Evolutionary conservation across 2,113 vertebrate species (phyloP), one percentile per base, ranked within the genome.

Genomic region (Brachirus orientalis): DNA sequence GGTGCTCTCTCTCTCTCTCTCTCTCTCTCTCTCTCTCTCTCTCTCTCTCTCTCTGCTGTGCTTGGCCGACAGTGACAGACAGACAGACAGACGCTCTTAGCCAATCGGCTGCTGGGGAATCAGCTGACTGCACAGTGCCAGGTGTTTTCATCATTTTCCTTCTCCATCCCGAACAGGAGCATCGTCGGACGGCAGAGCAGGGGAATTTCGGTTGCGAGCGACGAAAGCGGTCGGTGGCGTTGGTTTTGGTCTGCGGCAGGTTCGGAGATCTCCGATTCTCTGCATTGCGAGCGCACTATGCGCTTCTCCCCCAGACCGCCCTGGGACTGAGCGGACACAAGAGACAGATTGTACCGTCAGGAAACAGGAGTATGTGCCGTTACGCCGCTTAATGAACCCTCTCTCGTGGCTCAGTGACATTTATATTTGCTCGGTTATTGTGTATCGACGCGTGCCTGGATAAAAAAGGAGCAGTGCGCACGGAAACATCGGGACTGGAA

Each of bases 41-140:
- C 28, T 28, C 28, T 28, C 28, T 28, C 28, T 28, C 28, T 28
- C 28, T 28, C 28, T 74, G 90, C 92, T 85, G 61, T 63, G 91
- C 92, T 79, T 59, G 61, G 83, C 79, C 79, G 77, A 20, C 75
- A 66, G 81, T 92, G 28, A 28, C 2, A 28, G 22, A 28, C 28
- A 28, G 22, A 28, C 28, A 28, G 80, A 56, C 87, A 83, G 57
- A 14, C 47, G 67, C 86, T 51, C 75, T 71, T 91, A 83, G 83
- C 95, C 95, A 97, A 97, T 96, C 62, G 72, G 79, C 37, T 86
- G 75, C 52, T 69, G 73, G 58, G 90, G 85, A 91, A 87, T 95
- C 95, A 95, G 94, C 95, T 96, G 95, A 96, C 91, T 88, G 92
- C 92, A 92, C 92, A 92, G 90, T 91, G 91, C 92, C 94, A 95